Evolutionary conservation across 2,888 invertebrate species (phyloP), one percentile per base, ranked within the genome.

Genomic region (Acrocera orbiculus): DNA sequence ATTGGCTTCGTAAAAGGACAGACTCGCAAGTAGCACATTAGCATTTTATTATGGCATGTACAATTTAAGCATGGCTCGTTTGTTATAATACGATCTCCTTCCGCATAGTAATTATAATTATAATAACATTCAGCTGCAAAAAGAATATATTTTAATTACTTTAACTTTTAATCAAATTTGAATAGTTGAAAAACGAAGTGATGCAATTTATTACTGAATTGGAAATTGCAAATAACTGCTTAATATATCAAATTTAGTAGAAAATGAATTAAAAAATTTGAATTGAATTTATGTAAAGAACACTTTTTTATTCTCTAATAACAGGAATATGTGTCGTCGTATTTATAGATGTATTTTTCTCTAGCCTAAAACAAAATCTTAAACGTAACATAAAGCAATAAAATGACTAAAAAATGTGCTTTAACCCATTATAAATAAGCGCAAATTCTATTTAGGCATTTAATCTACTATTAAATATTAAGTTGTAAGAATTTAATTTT

Each of bases 1-100:
- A 90, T 85, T 15, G 87, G 80, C 59, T 89, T 89, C 27, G 86
- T 85, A 64, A 87, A 90, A 25, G 90, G 90, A 53, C 90, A 92
- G 16, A 90, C 87, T 53, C 85, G 67, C 46, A 92, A 68, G 63
- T 87, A 90, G 59, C 90, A 92, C 89, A 90, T 89, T 41, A 92
- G 70, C 86, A 89, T 89, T 54, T 78, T 76, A 54, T 87, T 86
- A 67, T 86, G 85, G 61, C 90, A 92, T 45, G 90, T 90, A 63
- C 90, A 92, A 64, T 92, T 92, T 44, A 92, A 69, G 61, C 90
- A 90, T 47, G 90, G 89, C 60, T 92, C 90, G 65, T 89, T 89
- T 47, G 90, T 90, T 64, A 85, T 70, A 54, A 92, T 90, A 54
- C 87, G 72, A 60, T 89, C 87, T 37, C 89, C 87, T 66, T 90